Evolutionary conservation across 2,888 invertebrate species (phyloP).

Genomic region (Stenichneumon culpator): DNA sequence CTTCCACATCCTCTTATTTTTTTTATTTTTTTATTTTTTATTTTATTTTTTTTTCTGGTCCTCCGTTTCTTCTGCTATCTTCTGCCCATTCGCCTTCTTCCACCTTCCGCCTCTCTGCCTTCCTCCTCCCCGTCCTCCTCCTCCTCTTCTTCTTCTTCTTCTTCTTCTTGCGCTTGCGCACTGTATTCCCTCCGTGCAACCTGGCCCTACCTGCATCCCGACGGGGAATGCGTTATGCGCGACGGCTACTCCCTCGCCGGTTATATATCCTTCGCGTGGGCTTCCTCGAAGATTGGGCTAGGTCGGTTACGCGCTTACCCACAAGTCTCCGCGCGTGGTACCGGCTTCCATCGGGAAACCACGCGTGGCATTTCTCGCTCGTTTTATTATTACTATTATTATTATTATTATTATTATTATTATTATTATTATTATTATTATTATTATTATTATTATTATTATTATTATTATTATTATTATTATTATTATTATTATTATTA

Average conservation of each 20-base stretch:
- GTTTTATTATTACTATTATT: constrained; percentile 24
- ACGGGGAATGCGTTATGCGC: constrained; percentile 75
- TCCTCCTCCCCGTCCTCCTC: background rate
- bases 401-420: background rate
- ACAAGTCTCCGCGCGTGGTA: constrained; percentile 49
- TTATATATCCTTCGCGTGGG: constrained; percentile 74
- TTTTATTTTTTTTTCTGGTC: constrained; percentile 61
- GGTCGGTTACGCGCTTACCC: constrained; percentile 75
- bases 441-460: too few relatives aligned
- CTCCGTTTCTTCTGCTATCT: constrained; percentile 49
- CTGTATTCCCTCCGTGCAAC: background rate
- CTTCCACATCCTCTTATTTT: constrained; percentile 53
- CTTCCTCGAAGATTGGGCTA: constrained; percentile 78
- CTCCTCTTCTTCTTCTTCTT: constrained; percentile 2
- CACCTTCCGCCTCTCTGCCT: constrained; percentile 46
- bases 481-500: too few relatives aligned
- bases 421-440: too few relatives aligned
- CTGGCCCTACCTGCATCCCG: constrained; percentile 67
- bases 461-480: too few relatives aligned
- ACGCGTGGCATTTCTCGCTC: constrained; percentile 50
- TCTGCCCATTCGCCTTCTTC: constrained; percentile 25
- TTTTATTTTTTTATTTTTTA: constrained; percentile 36
- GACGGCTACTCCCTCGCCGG: constrained; percentile 77
- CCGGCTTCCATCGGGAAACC: constrained; percentile 59
- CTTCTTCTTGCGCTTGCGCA: constrained; percentile 1